Percentiles rank a stretch among this genome's conserved stretches.
phyloP scores from a whole-genome alignment of 1,140 invertebrate species.

The Leptopilina boulardi region DNA sequence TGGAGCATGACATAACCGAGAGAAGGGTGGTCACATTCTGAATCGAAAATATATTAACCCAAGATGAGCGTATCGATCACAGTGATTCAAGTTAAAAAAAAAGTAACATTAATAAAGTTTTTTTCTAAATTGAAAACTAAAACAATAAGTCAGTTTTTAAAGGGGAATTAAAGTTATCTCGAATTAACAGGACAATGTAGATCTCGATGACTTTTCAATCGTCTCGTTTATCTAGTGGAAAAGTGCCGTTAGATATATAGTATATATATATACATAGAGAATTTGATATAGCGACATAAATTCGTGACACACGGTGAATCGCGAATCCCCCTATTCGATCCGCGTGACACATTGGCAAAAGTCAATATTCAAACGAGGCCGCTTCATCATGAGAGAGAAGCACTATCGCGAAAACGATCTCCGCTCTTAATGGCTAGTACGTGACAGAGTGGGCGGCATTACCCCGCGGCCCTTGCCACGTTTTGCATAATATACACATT shows the following conservation, averaged over 20 bases:
- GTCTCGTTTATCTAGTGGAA: not conserved
- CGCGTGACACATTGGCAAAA: slow-evolving; percentile 55
- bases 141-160: too few relatives aligned
- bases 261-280: too few relatives aligned
- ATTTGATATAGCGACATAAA: not conserved
- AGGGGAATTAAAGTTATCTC: not conserved
- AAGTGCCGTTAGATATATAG: slow-evolving; percentile 26
- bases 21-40: slow-evolving; percentile 1
- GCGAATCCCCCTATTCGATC: slow-evolving; percentile 47
- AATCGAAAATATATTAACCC: slow-evolving; percentile 6
- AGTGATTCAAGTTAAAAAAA: not conserved
- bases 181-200: not conserved
- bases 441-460: slow-evolving; percentile 58
- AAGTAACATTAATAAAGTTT: too few relatives aligned
- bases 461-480: slow-evolving; percentile 46
- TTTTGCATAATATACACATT: slow-evolving; percentile 67
- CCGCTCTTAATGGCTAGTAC: slow-evolving; percentile 62
- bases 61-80: slow-evolving; percentile 4
- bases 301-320: not conserved
- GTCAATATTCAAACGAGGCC: slow-evolving; percentile 61
- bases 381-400: slow-evolving; percentile 53
- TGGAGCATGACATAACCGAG: not conserved
- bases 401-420: slow-evolving; percentile 60
- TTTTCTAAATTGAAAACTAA: too few relatives aligned
- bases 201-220: not conserved